phyloP scores from a whole-genome alignment of 2,797 vertebrate species.

The Centroberyx gerrardi region DNA sequence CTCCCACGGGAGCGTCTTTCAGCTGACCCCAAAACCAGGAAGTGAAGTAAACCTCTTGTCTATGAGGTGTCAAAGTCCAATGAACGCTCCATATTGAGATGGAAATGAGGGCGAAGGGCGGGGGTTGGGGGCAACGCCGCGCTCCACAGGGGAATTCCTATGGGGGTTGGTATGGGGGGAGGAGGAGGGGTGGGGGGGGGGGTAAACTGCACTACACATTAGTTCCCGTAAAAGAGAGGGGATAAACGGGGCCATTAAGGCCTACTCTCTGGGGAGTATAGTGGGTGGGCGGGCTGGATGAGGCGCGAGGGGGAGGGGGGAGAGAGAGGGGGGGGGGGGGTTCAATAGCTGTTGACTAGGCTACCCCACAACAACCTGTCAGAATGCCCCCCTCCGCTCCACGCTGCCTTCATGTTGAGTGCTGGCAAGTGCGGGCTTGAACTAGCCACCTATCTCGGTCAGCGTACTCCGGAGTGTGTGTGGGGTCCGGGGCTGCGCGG shows the following conservation, averaged over 20 bases:
- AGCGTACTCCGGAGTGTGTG: constrained; percentile 53
- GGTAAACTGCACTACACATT: constrained; percentile 70
- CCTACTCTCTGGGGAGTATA: constrained; percentile 76
- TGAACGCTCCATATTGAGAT: constrained; percentile 81
- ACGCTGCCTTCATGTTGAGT: constrained; percentile 56
- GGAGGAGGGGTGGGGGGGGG: constrained; percentile 33
- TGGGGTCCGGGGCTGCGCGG: constrained; percentile 69
- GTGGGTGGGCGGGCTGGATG: constrained; percentile 80
- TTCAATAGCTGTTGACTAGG: constrained; percentile 84
- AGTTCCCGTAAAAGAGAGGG: constrained; percentile 82
- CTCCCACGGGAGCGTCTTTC: constrained; percentile 74
- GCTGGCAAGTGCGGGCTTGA: constrained; percentile 79
- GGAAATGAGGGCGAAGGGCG: constrained; percentile 78
- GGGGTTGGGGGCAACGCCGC: constrained; percentile 71
- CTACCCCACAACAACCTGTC: constrained; percentile 86
- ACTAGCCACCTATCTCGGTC: constrained; percentile 58
- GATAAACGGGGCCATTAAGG: constrained; percentile 85
- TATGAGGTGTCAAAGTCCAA: constrained; percentile 85
- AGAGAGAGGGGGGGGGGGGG: constrained; percentile 30
- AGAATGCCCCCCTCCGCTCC: constrained; percentile 80
- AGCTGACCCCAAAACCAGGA: constrained; percentile 82
- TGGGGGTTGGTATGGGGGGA: constrained; percentile 73
- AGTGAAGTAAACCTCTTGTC: constrained; percentile 81
- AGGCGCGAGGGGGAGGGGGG: constrained; percentile 38
- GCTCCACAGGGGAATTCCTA: constrained; percentile 80